Percentiles rank a stretch among this genome's conserved stretches.
These are phyloP conservation scores for Cheilosia pagana DNA, from an alignment of 2,888 invertebrate species.

Conservation along the genomic window DNA sequence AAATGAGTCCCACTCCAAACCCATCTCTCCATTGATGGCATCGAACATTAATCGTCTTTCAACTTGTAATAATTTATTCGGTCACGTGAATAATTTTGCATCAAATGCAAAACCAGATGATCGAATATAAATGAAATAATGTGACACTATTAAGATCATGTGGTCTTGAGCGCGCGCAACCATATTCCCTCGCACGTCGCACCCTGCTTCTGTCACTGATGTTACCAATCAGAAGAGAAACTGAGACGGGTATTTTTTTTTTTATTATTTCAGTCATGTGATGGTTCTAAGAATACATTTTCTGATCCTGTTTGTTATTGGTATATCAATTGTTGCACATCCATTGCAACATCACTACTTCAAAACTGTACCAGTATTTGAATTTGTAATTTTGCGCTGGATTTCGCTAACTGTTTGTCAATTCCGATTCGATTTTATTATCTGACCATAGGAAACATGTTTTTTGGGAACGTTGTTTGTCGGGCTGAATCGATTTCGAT, in stretches of 20 bases:
- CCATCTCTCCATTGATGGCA: neutral
- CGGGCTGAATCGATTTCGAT: too few species aligned
- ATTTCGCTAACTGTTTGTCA: too few species aligned
- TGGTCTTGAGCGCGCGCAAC: neutral
- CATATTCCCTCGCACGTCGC: neutral
- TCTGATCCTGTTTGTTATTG: neutral
- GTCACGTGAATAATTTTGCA: conserved; percentile 18
- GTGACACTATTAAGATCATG: conserved; percentile 27
- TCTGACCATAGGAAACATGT: too few species aligned
- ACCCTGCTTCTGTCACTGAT: neutral
- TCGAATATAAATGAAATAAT: conserved; percentile 17
- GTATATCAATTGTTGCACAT: neutral
- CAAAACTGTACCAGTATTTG: too few species aligned
- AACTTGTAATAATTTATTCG: conserved; percentile 3
- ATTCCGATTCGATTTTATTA: too few species aligned
- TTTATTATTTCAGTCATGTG: neutral
- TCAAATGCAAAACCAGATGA: neutral
- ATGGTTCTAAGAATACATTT: neutral
- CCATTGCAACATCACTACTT: too few species aligned
- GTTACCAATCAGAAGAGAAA: neutral
- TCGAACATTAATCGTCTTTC: neutral
- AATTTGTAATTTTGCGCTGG: too few species aligned
- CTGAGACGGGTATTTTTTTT: neutral
- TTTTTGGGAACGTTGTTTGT: too few species aligned
- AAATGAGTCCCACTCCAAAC: too few species aligned